Percentiles rank a stretch among this genome's conserved stretches.
phyloP scores from a whole-genome alignment of 2,113 vertebrate species.

The Strix uralensis region DNA sequence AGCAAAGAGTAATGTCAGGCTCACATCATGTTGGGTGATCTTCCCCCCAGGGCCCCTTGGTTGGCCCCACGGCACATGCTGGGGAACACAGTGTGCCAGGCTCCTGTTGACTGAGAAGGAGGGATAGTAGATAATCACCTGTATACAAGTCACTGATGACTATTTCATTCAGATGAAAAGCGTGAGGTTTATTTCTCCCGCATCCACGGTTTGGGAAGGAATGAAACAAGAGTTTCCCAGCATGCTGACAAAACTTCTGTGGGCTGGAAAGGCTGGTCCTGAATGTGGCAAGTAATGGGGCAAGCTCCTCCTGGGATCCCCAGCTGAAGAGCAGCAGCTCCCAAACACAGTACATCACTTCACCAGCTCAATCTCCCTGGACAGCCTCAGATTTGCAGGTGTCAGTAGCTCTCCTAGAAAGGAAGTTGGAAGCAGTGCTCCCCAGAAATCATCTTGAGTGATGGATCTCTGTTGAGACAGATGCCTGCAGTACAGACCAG shows the following conservation, averaged over 20 bases:
- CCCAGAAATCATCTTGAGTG: background rate
- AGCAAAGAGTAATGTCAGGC: background rate
- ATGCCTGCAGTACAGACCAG: background rate
- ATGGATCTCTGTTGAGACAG: background rate
- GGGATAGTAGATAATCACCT: background rate
- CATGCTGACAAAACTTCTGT: background rate
- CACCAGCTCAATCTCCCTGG: background rate
- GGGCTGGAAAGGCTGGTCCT: background rate
- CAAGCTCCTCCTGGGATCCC: background rate
- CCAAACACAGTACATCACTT: background rate
- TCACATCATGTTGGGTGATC: background rate
- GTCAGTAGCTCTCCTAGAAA: background rate
- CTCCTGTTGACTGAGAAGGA: background rate
- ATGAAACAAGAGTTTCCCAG: background rate
- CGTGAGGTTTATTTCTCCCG: fast-evolving
- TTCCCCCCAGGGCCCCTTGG: background rate
- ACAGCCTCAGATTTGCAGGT: background rate
- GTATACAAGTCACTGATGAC: background rate
- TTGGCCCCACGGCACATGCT: background rate
- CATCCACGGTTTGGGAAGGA: background rate
- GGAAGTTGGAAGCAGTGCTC: background rate
- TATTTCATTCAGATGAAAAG: background rate
- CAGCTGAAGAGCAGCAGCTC: background rate
- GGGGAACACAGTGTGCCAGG: background rate
- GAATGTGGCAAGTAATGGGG: fast-evolving